Percentiles rank a stretch among this genome's conserved stretches.
Evolutionary conservation across 2,888 invertebrate species (phyloP).

Genomic region (Sinelater perroti): DNA sequence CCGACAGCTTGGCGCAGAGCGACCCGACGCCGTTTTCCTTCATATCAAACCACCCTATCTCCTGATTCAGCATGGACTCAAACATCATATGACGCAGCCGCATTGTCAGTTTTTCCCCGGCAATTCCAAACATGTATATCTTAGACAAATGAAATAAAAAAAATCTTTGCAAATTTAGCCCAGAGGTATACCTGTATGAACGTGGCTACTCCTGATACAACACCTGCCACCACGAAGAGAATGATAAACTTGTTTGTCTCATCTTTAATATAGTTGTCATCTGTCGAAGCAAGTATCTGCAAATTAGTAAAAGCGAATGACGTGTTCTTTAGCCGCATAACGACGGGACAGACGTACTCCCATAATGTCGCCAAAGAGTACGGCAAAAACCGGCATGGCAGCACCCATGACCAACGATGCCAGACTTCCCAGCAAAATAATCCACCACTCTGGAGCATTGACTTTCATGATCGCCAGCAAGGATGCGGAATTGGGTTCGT

Average conservation of each 20-base stretch:
- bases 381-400: constrained; percentile 76
- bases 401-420: constrained; percentile 73
- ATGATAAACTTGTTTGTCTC: constrained; percentile 71
- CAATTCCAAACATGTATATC: constrained; percentile 72
- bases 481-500: constrained; percentile 38
- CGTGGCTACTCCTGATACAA: constrained; percentile 70
- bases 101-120: constrained; percentile 82
- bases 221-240: constrained; percentile 74
- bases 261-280: constrained; percentile 64
- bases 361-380: constrained; percentile 77
- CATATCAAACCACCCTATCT: constrained; percentile 79
- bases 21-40: constrained; percentile 78
- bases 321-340: no score
- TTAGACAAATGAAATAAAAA: no score
- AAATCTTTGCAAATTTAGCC: background rate
- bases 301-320: constrained; percentile 18
- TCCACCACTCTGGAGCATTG: constrained; percentile 74
- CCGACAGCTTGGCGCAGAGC: constrained; percentile 77
- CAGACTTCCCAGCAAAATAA: constrained; percentile 68
- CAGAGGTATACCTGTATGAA: constrained; percentile 75
- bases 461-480: constrained; percentile 60
- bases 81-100: constrained; percentile 75
- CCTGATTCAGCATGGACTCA: constrained; percentile 74
- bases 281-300: constrained; percentile 63
- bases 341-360: constrained; percentile 66